Evolutionary conservation across 2,888 invertebrate species (phyloP).

Genomic region (Lepeophtheirus nordmannii): DNA sequence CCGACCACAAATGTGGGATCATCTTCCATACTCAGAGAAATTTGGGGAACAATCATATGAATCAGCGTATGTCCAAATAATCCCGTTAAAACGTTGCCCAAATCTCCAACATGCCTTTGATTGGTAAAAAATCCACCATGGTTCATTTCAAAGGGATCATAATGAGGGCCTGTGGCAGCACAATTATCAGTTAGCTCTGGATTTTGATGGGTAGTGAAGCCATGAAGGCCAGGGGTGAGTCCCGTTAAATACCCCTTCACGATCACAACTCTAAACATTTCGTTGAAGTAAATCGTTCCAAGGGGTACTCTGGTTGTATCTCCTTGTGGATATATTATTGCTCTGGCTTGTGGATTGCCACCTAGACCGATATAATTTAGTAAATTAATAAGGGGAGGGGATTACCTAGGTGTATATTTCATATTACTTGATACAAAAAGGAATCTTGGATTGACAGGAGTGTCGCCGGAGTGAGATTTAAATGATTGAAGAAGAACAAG

Average conservation of each 20-base stretch:
- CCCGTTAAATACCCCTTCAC: slow-evolving; percentile 33
- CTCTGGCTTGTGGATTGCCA: not conserved
- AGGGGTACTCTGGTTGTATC: not conserved
- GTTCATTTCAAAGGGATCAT: slow-evolving; percentile 56
- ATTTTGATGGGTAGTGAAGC: slow-evolving; percentile 37
- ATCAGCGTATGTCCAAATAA: slow-evolving; percentile 25
- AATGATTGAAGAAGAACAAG: too few relatives aligned
- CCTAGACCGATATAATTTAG: too few relatives aligned
- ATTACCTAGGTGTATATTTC: too few relatives aligned
- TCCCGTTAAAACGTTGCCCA: slow-evolving; percentile 57
- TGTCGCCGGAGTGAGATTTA: too few relatives aligned
- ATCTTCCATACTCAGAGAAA: not conserved
- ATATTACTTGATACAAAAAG: too few relatives aligned
- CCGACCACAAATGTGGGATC: slow-evolving; percentile 45
- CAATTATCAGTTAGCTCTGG: slow-evolving; percentile 43
- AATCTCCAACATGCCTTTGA: slow-evolving; percentile 64
- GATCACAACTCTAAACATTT: slow-evolving; percentile 27
- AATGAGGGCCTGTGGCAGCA: slow-evolving; percentile 52
- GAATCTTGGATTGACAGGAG: too few relatives aligned
- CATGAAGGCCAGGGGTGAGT: slow-evolving; percentile 34
- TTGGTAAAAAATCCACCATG: slow-evolving; percentile 57
- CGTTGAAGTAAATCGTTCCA: slow-evolving; percentile 7
- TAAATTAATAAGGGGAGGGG: too few relatives aligned
- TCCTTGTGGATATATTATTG: not conserved
- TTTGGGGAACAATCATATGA: not conserved